Conservation (phyloP, 2,113 vertebrate species). For the Podocnemis expansa region DNA sequence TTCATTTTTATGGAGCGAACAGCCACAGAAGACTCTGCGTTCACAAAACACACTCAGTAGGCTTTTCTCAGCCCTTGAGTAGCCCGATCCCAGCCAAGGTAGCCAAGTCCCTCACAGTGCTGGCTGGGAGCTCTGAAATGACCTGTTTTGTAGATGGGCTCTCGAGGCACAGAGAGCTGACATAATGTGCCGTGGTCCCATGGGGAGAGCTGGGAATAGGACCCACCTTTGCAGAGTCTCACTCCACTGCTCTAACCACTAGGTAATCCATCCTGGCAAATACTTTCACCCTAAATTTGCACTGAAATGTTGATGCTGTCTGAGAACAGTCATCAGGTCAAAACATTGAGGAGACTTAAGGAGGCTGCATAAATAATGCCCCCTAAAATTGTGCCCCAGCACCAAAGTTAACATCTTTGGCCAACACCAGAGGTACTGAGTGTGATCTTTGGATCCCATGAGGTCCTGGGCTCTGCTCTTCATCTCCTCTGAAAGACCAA, state of each 20-base stretch:
- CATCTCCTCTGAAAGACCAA: background rate
- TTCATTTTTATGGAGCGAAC: background rate
- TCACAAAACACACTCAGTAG: no score
- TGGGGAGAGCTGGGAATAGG: no score
- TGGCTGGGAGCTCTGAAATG: no score
- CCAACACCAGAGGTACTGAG: background rate
- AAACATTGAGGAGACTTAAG: background rate
- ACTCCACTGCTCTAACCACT: background rate
- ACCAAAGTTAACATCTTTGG: background rate
- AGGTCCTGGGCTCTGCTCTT: background rate
- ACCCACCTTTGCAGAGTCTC: background rate
- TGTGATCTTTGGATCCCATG: background rate
- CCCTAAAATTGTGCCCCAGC: background rate
- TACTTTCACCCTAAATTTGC: background rate
- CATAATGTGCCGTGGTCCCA: no score
- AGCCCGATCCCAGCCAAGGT: no score
- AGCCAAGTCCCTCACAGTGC: no score
- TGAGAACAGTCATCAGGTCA: background rate
- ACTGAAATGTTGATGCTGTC: background rate
- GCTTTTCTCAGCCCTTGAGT: no score
- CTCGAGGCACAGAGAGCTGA: no score
- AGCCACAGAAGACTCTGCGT: background rate
- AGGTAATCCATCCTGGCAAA: background rate
- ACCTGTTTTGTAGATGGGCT: no score
- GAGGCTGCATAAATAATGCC: background rate